These are phyloP conservation scores for Drosophila erecta DNA, from an alignment of 1,140 invertebrate species.

Conservation along the genomic window DNA sequence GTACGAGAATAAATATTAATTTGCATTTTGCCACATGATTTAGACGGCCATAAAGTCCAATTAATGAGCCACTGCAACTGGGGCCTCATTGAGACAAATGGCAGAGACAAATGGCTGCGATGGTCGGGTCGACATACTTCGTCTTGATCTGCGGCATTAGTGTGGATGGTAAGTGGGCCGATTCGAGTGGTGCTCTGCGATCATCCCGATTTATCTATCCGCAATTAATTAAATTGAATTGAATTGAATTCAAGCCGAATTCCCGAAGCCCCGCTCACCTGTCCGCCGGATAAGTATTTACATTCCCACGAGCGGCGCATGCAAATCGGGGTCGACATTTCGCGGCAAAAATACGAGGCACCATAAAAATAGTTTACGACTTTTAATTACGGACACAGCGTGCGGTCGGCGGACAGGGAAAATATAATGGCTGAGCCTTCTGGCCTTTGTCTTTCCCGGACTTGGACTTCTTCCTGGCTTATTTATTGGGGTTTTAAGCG, in stretches of 20 bases:
- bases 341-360: constrained; percentile 75
- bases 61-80: constrained; percentile 60
- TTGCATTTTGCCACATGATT: constrained; percentile 76
- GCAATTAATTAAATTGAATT: constrained; percentile 45
- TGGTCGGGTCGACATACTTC: neutral
- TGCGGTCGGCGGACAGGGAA: constrained; percentile 50
- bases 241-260: constrained; percentile 29
- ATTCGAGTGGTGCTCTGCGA: constrained; percentile 17
- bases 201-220: constrained; percentile 45
- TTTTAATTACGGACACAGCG: constrained; percentile 78
- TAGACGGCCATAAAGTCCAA: constrained; percentile 61
- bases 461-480: constrained; percentile 27
- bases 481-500: constrained; percentile 76
- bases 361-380: constrained; percentile 78
- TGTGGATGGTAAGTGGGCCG: neutral
- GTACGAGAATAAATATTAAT: constrained; percentile 66
- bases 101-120: neutral
- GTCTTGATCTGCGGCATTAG: neutral
- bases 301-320: constrained; percentile 64
- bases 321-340: constrained; percentile 77
- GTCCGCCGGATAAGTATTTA: constrained; percentile 7
- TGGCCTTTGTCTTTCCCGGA: constrained; percentile 45
- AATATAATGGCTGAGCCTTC: constrained; percentile 60
- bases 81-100: constrained; percentile 46
- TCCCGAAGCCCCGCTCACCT: constrained; percentile 53